These are phyloP conservation scores for Hassar affinis DNA, from an alignment of 2,113 vertebrate genomes.

Conservation along the genomic window DNA sequence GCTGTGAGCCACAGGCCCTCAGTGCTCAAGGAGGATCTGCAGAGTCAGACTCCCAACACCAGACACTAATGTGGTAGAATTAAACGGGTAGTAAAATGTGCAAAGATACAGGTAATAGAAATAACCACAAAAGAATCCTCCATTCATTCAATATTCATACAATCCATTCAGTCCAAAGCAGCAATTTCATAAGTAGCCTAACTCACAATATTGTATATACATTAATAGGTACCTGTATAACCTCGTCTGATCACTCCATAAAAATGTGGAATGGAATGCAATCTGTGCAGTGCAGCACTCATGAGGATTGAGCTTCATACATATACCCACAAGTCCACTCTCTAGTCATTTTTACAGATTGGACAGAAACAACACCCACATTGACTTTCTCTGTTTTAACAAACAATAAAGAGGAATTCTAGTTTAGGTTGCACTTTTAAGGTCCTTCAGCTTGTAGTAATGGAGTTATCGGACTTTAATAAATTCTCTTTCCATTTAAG, in stretches of 20 bases:
- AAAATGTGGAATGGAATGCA: neutral
- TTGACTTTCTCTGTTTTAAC: neutral
- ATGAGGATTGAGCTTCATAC: neutral
- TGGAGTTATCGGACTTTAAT: neutral
- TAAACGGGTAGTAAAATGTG: neutral
- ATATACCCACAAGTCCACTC: neutral
- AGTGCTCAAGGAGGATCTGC: conserved; percentile 6
- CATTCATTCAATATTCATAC: neutral
- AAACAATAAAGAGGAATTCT: neutral
- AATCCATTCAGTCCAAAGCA: neutral
- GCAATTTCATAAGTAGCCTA: neutral
- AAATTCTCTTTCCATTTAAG: neutral
- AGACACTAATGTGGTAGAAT: neutral
- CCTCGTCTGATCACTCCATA: neutral
- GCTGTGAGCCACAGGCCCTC: conserved; percentile 6
- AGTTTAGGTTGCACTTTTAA: neutral
- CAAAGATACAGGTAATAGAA: neutral
- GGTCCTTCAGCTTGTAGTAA: neutral
- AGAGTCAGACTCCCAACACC: neutral
- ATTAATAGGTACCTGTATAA: neutral
- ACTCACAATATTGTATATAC: neutral
- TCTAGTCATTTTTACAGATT: neutral
- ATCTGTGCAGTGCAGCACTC: neutral
- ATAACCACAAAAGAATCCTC: neutral
- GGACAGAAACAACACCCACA: neutral